Base-by-base conservation (phyloP, 2,113 vertebrate species). In the Phycodurus eques region DNA sequence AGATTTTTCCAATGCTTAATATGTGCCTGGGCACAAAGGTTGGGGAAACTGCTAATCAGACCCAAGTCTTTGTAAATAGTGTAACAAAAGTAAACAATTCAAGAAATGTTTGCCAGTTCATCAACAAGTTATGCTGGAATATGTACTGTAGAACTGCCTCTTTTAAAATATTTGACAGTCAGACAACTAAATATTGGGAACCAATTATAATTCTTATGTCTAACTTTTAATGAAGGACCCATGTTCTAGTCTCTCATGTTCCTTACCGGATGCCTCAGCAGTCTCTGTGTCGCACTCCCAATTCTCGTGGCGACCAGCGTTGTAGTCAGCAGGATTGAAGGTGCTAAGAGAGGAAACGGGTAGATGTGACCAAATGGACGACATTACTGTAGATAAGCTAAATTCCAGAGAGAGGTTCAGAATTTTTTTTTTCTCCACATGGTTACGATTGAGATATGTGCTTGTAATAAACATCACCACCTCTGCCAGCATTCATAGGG, bases 301-400 rank as follows among this genome's bases (percentile, higher is more conserved):
- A 71, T 91, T 85, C 61, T 95, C 94, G 72, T 94, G 80, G 39
- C 95, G 95, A 82, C 89, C 82, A 81, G 90, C 91, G 80, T 94
- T 86, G 90, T 95, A 98, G 79, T 99, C 97, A 75, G 95, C 93
- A 85, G 96, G 95, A 85, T 98, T 96, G 91, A 98, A 98, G 42
- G 94, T 97, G 84, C 97, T 98, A 83, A 19, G 56, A 68, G 11
- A n/a, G 49, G 43, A 4, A 70, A 4, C 33, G 4, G 8, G 27
- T 42, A 15, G 1, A 57, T 59, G 20, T 8, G 22, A 64, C 1
- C 65, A 12, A 73, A 20, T 72, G 14, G 2, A 56, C 1, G 12
- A 22, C 9, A n/a, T 13, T 43, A 15, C 6, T 8, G 12, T 19
- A 15, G 19, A 69, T 8, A 33, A 43, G 35, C 20, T 22, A n/a